These are phyloP conservation scores for Thera britannica DNA, from an alignment of 2,888 invertebrate species.

Conservation along the genomic window DNA sequence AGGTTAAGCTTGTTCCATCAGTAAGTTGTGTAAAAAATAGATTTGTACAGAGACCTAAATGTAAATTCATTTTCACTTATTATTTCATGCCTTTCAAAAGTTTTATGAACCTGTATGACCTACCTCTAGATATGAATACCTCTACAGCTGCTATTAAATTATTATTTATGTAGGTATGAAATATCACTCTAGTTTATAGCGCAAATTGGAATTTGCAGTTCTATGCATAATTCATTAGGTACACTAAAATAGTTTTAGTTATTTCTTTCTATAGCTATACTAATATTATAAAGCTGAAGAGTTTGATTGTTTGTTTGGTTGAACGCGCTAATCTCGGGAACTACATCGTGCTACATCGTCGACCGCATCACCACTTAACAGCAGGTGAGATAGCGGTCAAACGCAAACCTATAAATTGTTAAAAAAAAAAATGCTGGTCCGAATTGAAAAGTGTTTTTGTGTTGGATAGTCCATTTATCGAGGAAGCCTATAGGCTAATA, in stretches of 20 bases:
- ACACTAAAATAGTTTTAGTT: constrained; percentile 7
- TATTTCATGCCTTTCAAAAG: constrained; percentile 11
- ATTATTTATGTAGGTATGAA: constrained; percentile 17
- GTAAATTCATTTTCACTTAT: constrained; percentile 9
- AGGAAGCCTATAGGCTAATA: too few relatives aligned
- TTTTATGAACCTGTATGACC: constrained; percentile 15
- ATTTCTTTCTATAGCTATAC: neutral
- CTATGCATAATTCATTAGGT: constrained; percentile 16
- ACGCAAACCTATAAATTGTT: too few relatives aligned
- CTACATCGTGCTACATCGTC: too few relatives aligned
- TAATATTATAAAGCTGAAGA: too few relatives aligned
- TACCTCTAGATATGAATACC: neutral
- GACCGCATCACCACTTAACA: too few relatives aligned
- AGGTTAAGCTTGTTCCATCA: too few relatives aligned
- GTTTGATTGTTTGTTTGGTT: too few relatives aligned
- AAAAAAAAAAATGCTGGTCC: too few relatives aligned
- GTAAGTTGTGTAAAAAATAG: neutral
- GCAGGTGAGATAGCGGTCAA: too few relatives aligned
- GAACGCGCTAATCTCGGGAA: too few relatives aligned
- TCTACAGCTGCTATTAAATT: constrained; percentile 14
- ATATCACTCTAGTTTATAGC: constrained; percentile 20
- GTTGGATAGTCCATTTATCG: too few relatives aligned
- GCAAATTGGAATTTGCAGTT: constrained; percentile 12
- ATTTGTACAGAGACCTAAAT: neutral
- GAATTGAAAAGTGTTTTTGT: too few relatives aligned